Evolutionary conservation across 2,113 vertebrate genomes (phyloP).

Genomic region (Hepsetus odoe): DNA sequence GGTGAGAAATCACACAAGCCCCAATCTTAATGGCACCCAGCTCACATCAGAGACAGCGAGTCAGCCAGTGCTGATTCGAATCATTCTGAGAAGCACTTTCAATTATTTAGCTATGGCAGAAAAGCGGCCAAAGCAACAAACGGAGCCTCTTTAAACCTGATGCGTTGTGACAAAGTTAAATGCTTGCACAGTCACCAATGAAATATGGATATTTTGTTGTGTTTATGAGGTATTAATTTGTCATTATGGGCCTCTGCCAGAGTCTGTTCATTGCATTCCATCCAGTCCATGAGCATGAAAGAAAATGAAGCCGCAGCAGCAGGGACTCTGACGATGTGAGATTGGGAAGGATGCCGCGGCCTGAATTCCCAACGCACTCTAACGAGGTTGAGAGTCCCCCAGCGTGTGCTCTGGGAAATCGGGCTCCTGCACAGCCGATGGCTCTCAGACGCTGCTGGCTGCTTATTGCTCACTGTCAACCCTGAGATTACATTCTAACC

Average conservation of each 20-base stretch:
- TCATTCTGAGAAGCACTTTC: constrained; percentile 33
- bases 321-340: background rate
- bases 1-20: constrained; percentile 51
- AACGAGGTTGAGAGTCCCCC: constrained; percentile 14
- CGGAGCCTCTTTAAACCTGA: constrained; percentile 51
- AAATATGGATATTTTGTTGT: constrained; percentile 64
- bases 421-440: background rate
- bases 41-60: constrained; percentile 41
- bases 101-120: constrained; percentile 64
- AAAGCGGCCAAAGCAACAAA: constrained; percentile 28
- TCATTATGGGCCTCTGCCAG: constrained; percentile 30
- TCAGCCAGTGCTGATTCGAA: constrained; percentile 8
- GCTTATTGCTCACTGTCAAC: constrained; percentile 52
- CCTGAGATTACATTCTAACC: constrained; percentile 64
- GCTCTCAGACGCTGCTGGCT: constrained; percentile 13
- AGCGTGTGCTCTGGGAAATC: constrained; percentile 35
- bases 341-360: background rate
- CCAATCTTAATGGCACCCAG: constrained; percentile 29
- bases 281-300: background rate
- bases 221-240: constrained; percentile 58
- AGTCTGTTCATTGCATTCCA: background rate
- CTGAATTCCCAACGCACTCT: constrained; percentile 33
- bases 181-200: constrained; percentile 42
- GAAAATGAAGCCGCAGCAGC: constrained; percentile 10
- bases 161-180: constrained; percentile 62